Evolutionary conservation across 2,113 vertebrate genomes (phyloP).

Genomic region (Mirounga angustirostris): DNA sequence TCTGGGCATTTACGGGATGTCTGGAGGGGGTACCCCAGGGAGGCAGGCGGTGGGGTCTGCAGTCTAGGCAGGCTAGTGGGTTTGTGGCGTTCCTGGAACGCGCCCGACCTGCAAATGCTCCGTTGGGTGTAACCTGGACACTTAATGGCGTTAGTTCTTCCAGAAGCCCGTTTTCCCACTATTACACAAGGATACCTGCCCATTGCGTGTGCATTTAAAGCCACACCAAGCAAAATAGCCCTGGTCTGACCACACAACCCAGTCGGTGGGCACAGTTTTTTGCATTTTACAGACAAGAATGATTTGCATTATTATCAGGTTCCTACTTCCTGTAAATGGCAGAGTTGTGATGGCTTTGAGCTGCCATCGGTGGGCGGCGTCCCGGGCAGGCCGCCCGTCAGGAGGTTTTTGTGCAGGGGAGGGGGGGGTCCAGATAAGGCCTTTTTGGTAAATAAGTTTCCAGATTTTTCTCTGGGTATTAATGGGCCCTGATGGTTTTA

Average conservation of each 20-base stretch:
- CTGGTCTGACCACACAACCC: accelerated
- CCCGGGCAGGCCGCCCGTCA: background rate
- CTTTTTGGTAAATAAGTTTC: background rate
- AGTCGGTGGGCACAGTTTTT: accelerated
- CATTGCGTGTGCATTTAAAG: accelerated
- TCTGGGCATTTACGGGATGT: background rate
- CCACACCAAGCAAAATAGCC: accelerated
- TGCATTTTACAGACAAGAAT: accelerated
- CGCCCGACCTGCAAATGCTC: accelerated
- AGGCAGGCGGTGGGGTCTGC: background rate
- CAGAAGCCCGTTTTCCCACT: accelerated
- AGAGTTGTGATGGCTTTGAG: accelerated
- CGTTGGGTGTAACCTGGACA: accelerated
- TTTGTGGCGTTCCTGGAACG: background rate
- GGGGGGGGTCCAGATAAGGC: background rate
- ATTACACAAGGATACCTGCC: accelerated
- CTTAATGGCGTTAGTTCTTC: background rate
- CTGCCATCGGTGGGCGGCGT: accelerated
- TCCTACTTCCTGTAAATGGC: background rate
- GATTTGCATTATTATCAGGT: background rate
- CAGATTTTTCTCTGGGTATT: background rate
- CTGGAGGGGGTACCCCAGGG: background rate
- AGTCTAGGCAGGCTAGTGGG: background rate
- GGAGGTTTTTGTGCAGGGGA: accelerated
- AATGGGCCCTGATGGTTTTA: background rate